Conservation (phyloP, 2,888 invertebrate species). For the Campopleginae sp. region DNA sequence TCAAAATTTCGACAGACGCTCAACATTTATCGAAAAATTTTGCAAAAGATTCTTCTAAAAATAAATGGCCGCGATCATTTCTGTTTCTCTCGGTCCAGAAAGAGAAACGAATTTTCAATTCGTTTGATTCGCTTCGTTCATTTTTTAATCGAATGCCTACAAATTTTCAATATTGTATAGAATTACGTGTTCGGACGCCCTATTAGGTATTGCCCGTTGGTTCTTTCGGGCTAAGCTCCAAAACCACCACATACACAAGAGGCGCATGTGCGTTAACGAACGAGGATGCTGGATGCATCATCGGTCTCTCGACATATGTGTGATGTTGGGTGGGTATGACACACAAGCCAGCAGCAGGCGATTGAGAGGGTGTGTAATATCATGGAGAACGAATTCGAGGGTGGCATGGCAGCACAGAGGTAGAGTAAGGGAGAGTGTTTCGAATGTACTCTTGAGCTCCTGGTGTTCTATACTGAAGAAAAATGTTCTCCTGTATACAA, state of each 20-base stretch:
- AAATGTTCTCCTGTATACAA: slow-evolving; percentile 28
- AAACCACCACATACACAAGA: slow-evolving; percentile 51
- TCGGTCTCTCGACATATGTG: slow-evolving; percentile 67
- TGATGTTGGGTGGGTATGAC: slow-evolving; percentile 64
- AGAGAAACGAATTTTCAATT: too few species aligned
- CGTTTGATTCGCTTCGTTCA: background rate
- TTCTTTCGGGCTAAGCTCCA: slow-evolving; percentile 49
- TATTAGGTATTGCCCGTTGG: slow-evolving; percentile 53
- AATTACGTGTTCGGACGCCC: slow-evolving; percentile 37
- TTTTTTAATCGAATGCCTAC: background rate
- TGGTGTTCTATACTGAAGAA: slow-evolving; percentile 49
- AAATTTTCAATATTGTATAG: background rate
- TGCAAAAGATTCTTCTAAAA: background rate
- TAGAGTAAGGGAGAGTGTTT: slow-evolving; percentile 5
- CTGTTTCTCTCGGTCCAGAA: too few species aligned
- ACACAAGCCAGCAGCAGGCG: slow-evolving; percentile 56
- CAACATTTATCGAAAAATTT: too few species aligned
- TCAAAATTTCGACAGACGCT: background rate
- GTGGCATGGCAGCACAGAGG: slow-evolving; percentile 23
- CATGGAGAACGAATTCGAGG: slow-evolving; percentile 33
- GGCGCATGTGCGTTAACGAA: background rate
- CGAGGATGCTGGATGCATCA: slow-evolving; percentile 65
- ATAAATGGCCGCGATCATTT: background rate
- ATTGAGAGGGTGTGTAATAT: slow-evolving; percentile 38
- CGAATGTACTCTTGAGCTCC: slow-evolving; percentile 51